Percentiles rank a stretch among this genome's conserved stretches.
phyloP scores from a whole-genome alignment of 2,888 invertebrate species.

The Dolomedes plantarius region DNA sequence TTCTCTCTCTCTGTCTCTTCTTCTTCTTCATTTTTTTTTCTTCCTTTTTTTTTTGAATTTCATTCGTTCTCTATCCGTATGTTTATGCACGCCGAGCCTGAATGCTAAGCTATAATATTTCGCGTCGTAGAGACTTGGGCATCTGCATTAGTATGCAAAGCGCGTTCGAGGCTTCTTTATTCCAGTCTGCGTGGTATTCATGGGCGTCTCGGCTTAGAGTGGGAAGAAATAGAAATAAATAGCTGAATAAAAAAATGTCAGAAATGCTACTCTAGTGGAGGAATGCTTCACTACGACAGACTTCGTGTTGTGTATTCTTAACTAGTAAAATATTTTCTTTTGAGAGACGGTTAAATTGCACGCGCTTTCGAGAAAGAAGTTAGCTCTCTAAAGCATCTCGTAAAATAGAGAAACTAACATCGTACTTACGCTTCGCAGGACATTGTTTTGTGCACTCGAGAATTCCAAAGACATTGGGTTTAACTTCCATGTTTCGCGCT shows the following conservation, averaged over 20 bases:
- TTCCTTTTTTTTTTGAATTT: conserved; percentile 41
- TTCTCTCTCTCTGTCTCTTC: not conserved
- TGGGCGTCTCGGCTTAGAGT: conserved; percentile 58
- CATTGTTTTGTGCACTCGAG: not conserved
- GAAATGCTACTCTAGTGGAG: conserved; percentile 36
- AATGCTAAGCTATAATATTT: conserved; percentile 71
- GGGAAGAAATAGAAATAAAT: conserved; percentile 62
- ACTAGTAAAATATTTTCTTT: conserved; percentile 71
- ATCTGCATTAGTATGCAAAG: conserved; percentile 64
- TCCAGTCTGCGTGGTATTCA: conserved; percentile 62
- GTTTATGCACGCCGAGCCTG: conserved; percentile 64
- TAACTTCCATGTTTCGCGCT: not conserved
- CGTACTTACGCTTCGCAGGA: not conserved
- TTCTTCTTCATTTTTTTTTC: conserved; percentile 27
- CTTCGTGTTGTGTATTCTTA: conserved; percentile 66
- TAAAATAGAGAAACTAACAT: conserved; percentile 23
- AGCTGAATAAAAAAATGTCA: conserved; percentile 54
- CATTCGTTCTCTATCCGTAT: conserved; percentile 39
- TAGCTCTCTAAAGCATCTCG: conserved; percentile 18
- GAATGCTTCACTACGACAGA: conserved; percentile 46
- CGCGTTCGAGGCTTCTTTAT: conserved; percentile 47
- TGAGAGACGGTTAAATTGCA: conserved; percentile 67
- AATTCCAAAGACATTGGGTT: not conserved
- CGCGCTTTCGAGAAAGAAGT: conserved; percentile 18
- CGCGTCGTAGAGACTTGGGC: conserved; percentile 51